These are phyloP conservation scores for Grus americana DNA, from an alignment of 2,113 vertebrate species.

Conservation along the genomic window DNA sequence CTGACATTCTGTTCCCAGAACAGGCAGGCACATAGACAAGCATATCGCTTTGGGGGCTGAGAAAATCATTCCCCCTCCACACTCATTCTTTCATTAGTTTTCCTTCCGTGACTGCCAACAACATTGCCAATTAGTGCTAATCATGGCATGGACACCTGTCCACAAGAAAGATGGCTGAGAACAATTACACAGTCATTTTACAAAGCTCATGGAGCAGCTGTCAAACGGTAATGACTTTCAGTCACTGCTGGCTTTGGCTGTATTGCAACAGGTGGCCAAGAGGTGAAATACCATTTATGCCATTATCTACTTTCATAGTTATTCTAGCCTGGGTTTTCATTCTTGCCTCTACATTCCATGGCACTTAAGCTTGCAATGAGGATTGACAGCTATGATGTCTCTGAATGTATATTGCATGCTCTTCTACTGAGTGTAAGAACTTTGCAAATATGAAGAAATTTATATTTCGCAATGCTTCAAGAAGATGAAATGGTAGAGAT, in stretches of 20 bases:
- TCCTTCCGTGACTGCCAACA: constrained; percentile 36
- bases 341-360: neutral
- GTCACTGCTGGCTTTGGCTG: neutral
- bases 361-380: neutral
- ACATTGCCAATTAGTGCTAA: constrained; percentile 53
- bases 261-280: constrained; percentile 36
- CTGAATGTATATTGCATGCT: neutral
- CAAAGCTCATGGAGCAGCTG: constrained; percentile 47
- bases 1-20: neutral
- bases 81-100: constrained; percentile 31
- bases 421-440: neutral
- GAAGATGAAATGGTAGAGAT: neutral
- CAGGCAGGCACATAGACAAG: neutral
- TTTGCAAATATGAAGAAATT: neutral
- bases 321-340: neutral
- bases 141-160: constrained; percentile 63
- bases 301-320: neutral
- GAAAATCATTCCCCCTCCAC: neutral
- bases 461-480: neutral
- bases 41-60: neutral
- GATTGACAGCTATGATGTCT: neutral
- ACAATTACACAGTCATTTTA: constrained; percentile 48
- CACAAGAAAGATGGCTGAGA: constrained; percentile 26
- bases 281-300: constrained; percentile 9
- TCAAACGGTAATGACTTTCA: constrained; percentile 42